Percentiles rank a stretch among this genome's conserved stretches.
These are phyloP conservation scores for Lydus trimaculatus DNA, from an alignment of 2,888 invertebrate genomes.

Conservation along the genomic window DNA sequence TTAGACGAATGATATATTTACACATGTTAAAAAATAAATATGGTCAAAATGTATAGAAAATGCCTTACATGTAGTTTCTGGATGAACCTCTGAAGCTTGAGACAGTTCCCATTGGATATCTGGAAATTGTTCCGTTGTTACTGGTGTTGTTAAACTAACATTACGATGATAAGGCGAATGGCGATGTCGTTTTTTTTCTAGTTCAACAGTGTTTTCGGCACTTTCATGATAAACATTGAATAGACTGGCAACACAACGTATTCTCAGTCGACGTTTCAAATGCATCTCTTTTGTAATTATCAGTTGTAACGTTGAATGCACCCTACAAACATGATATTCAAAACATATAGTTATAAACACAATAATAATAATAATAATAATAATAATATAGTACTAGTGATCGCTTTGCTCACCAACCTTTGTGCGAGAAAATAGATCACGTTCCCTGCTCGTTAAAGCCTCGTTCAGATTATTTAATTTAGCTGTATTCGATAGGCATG, in stretches of 20 bases:
- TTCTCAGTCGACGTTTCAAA: conserved; percentile 57
- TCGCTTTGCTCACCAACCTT: no score
- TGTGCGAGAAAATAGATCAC: no score
- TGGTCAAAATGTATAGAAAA: no score
- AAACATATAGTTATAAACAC: no score
- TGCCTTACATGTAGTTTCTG: conserved; percentile 2
- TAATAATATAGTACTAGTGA: no score
- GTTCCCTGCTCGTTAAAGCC: no score
- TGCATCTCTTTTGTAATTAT: conserved; percentile 51
- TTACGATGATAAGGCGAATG: background rate
- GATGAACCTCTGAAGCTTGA: conserved; percentile 7
- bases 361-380: no score
- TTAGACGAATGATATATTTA: no score
- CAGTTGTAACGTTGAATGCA: conserved; percentile 52
- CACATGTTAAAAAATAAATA: no score
- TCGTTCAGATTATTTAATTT: no score
- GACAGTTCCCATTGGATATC: conserved; percentile 3
- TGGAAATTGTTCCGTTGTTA: background rate
- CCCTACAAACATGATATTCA: no score
- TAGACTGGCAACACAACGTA: conserved; percentile 72
- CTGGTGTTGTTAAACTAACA: background rate
- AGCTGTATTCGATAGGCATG: no score
- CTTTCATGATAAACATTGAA: conserved; percentile 73
- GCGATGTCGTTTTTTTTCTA: conserved; percentile 56
- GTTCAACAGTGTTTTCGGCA: conserved; percentile 71